These are phyloP conservation scores for Eristalinus aeneus DNA, from an alignment of 2,888 invertebrate genomes.

Conservation along the genomic window DNA sequence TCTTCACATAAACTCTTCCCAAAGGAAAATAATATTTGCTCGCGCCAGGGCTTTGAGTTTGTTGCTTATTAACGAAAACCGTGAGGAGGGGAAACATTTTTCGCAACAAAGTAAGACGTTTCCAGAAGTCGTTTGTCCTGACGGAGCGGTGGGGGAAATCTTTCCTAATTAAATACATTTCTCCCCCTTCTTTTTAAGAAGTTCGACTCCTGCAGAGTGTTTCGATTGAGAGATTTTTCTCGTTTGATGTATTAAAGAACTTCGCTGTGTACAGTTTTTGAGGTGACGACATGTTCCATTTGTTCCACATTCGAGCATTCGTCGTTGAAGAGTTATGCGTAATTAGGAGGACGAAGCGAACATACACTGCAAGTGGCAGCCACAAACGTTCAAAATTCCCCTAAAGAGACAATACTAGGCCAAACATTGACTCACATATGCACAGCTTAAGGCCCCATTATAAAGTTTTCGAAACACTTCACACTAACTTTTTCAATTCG, in stretches of 20 bases:
- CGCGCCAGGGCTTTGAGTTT: not conserved
- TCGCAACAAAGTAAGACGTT: slow-evolving; percentile 14
- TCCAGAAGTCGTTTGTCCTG: not conserved
- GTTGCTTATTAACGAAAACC: slow-evolving; percentile 28
- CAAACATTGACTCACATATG: slow-evolving; percentile 50
- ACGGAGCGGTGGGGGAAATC: not conserved
- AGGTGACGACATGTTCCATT: not conserved
- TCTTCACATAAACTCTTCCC: slow-evolving; percentile 14
- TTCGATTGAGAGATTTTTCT: not conserved
- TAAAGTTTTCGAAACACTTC: slow-evolving; percentile 57
- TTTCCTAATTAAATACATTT: slow-evolving; percentile 35
- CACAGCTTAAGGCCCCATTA: slow-evolving; percentile 34
- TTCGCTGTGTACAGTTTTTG: not conserved
- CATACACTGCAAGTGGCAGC: not conserved
- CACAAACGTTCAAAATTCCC: slow-evolving; percentile 17
- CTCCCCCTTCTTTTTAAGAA: not conserved
- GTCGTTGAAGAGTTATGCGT: not conserved
- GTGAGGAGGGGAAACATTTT: slow-evolving; percentile 9
- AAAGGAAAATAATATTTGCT: slow-evolving; percentile 5
- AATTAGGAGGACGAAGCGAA: not conserved
- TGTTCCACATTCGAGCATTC: not conserved
- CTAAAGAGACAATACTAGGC: slow-evolving; percentile 31
- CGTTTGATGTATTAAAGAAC: not conserved
- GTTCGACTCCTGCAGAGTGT: not conserved
- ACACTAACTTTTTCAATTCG: slow-evolving; percentile 64